Conservation (phyloP, 2,113 vertebrate genomes). For the Marmota flaviventris region DNA sequence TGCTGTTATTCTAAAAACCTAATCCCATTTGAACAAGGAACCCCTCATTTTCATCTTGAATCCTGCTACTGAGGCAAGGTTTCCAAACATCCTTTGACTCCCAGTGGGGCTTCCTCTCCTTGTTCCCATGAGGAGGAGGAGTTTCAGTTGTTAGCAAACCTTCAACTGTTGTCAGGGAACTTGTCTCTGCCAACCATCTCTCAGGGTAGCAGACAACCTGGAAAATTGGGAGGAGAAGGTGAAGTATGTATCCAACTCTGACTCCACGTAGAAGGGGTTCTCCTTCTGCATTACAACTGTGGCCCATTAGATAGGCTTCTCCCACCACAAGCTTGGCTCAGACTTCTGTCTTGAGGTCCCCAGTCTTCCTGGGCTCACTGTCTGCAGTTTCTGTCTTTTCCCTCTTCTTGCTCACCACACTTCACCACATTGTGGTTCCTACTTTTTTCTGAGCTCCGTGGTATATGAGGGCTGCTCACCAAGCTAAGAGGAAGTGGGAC, state of each 20-base stretch:
- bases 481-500: background rate
- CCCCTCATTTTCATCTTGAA: background rate
- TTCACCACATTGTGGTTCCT: background rate
- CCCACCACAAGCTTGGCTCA: background rate
- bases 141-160: background rate
- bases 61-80: background rate
- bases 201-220: background rate
- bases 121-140: too few species aligned
- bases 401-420: background rate
- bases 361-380: background rate
- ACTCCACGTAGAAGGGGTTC: background rate
- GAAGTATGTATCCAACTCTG: too few species aligned
- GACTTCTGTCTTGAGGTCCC: background rate
- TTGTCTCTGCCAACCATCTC: background rate
- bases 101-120: background rate
- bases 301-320: background rate
- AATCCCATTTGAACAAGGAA: background rate
- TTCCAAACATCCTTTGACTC: background rate
- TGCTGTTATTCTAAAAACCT: background rate
- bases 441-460: background rate
- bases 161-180: background rate
- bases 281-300: fast-evolving
- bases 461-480: background rate
- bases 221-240: background rate
- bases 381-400: background rate